Evolutionary conservation across 2,888 invertebrate genomes (phyloP).

Genomic region (Trichopria drosophilae): DNA sequence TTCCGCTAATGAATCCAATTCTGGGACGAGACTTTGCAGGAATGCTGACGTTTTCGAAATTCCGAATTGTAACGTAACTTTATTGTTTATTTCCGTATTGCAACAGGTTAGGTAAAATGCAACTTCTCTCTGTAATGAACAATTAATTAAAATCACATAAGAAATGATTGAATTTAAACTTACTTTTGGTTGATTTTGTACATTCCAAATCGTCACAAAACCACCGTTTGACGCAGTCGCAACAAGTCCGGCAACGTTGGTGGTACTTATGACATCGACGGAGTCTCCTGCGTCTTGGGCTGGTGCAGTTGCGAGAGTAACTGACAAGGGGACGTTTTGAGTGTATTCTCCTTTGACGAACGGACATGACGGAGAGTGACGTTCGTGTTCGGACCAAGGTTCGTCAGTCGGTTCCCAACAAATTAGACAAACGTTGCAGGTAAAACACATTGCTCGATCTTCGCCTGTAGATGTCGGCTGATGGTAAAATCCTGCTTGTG

Average conservation of each 20-base stretch:
- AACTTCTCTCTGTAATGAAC: slow-evolving; percentile 58
- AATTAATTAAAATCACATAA: not conserved
- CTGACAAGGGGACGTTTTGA: slow-evolving; percentile 88
- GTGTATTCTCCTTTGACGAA: slow-evolving; percentile 94
- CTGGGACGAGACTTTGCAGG: slow-evolving; percentile 45
- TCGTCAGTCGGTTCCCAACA: slow-evolving; percentile 97
- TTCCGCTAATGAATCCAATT: slow-evolving; percentile 46
- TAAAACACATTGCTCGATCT: slow-evolving; percentile 95
- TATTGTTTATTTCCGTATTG: slow-evolving; percentile 52
- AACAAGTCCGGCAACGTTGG: slow-evolving; percentile 54
- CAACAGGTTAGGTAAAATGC: slow-evolving; percentile 58
- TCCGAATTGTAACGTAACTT: slow-evolving; percentile 50
- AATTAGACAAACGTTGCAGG: slow-evolving; percentile 90
- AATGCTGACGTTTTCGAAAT: slow-evolving; percentile 48
- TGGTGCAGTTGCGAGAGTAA: slow-evolving; percentile 58
- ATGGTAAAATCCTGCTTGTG: slow-evolving; percentile 95
- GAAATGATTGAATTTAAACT: slow-evolving; percentile 11
- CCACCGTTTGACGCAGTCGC: slow-evolving; percentile 62
- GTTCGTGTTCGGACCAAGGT: slow-evolving; percentile 95
- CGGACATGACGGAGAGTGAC: slow-evolving; percentile 91
- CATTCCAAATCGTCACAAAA: slow-evolving; percentile 79
- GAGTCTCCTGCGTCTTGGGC: slow-evolving; percentile 55
- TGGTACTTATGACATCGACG: slow-evolving; percentile 52
- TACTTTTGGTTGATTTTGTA: slow-evolving; percentile 72
- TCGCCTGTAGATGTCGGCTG: slow-evolving; percentile 88